Percentiles rank a stretch among this genome's conserved stretches.
Evolutionary conservation across 1,140 invertebrate species (phyloP).

Genomic region (Drosophila leontia): DNA sequence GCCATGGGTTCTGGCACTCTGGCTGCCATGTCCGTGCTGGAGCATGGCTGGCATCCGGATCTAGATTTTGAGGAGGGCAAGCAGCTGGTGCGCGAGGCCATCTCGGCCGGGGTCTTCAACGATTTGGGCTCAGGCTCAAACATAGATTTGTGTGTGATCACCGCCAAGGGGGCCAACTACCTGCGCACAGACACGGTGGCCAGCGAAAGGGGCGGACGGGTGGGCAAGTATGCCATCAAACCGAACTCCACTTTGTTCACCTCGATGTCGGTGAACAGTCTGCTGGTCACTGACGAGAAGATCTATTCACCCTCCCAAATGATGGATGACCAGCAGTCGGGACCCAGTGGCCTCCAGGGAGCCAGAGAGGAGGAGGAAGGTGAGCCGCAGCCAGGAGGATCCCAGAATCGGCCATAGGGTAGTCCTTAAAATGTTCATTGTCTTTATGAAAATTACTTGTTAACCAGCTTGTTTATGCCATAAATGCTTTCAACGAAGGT

Average conservation of each 20-base stretch:
- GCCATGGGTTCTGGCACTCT: slow-evolving; percentile 99
- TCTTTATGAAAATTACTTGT: not conserved
- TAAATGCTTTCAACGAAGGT: not conserved
- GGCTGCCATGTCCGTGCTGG: slow-evolving; percentile 98
- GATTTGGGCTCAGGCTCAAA: slow-evolving; percentile 98
- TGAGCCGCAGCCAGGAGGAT: not conserved
- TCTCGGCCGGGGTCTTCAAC: slow-evolving; percentile 98
- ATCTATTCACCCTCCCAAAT: slow-evolving; percentile 12
- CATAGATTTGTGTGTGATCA: slow-evolving; percentile 97
- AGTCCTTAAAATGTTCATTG: not conserved
- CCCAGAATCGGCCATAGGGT: not conserved
- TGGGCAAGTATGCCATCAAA: slow-evolving; percentile 60
- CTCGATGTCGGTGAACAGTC: slow-evolving; percentile 50
- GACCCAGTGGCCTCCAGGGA: slow-evolving; percentile 17
- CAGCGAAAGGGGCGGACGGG: slow-evolving; percentile 90
- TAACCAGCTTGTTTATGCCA: not conserved
- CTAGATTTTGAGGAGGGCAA: slow-evolving; percentile 95
- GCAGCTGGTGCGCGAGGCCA: slow-evolving; percentile 95
- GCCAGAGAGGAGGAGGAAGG: not conserved
- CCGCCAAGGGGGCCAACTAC: slow-evolving; percentile 90
- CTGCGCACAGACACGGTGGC: slow-evolving; percentile 95
- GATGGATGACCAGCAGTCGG: slow-evolving; percentile 2
- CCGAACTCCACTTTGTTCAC: slow-evolving; percentile 74
- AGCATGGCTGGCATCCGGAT: slow-evolving; percentile 93
- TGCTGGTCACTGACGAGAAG: slow-evolving; percentile 40